Evolutionary conservation across 2,797 vertebrate genomes (phyloP), one percentile per base, ranked within the genome.

Genomic region (Sebastes baramenuke): DNA sequence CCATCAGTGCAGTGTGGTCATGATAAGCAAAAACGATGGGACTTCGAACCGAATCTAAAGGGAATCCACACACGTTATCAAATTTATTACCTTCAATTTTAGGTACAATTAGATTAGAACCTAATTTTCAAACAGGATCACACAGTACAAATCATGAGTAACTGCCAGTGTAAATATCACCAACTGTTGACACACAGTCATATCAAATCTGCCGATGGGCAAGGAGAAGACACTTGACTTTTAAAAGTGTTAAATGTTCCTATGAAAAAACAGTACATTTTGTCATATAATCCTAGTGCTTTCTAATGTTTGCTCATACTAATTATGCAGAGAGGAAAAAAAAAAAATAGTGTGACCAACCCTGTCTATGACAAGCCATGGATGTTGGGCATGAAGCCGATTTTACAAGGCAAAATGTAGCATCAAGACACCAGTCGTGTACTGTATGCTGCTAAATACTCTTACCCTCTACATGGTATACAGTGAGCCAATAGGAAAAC

Each of bases 121-220:
- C 6, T 24, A 10, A n/a, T 59, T 59, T 46, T 34, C 42, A 42
- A 29, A 72, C 65, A 75, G 54, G 34, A 83, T 82, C 67, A 65
- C 11, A 22, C 8, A 54, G 73, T 22, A 34, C 12, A 34, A 75
- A 81, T 60, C 30, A 67, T 80, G 72, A 87, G 54, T 84, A 77
- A 83, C 24, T 66, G 59, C 32, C 61, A 64, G 64, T 72, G 65
- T 72, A 79, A 87, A 88, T 84, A 80, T 75, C 82, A 81, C 69
- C 81, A 82, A 79, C 75, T 86, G 85, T 79, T 85, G 62, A 85
- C 77, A 80, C 68, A 72, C 61, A 85, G 69, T 86, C 81, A 79
- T 55, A 68, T 66, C 36, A 80, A 78, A 78, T 79, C 64, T 89
- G 83, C 27, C 30, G 52, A 81, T 58, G 11, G 18, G 42, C 12